Conservation (phyloP, 37 sponge, comb jelly and placozoan genomes). For the Chondrosia reniformis region DNA sequence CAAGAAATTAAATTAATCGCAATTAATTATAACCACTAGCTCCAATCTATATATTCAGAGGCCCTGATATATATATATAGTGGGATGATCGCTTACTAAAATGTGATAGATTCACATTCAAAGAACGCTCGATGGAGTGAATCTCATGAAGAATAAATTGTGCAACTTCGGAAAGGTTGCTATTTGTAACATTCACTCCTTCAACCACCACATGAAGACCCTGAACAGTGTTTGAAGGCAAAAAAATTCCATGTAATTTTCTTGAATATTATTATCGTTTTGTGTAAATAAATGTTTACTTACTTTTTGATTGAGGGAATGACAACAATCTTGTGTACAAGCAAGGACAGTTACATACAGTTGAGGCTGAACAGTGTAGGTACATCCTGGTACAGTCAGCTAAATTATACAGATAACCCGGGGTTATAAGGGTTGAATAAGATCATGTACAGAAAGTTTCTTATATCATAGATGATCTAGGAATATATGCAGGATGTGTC, state of each 20-base stretch:
- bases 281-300: not conserved
- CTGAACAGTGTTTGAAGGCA: not conserved
- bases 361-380: slow-evolving; percentile 22
- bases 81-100: not conserved
- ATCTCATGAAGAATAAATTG: not conserved
- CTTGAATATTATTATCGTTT: not conserved
- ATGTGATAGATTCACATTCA: not conserved
- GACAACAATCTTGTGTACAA: slow-evolving; percentile 29
- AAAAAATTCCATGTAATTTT: not conserved
- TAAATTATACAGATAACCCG: slow-evolving; percentile 1
- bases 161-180: slow-evolving; percentile 28
- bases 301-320: slow-evolving; percentile 28
- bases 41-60: not conserved
- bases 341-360: slow-evolving; percentile 64
- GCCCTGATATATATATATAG: not conserved
- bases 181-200: slow-evolving; percentile 31
- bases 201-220: slow-evolving; percentile 49
- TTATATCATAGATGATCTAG: too few relatives aligned
- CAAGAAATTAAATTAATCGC: not conserved
- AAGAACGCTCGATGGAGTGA: slow-evolving; percentile 22
- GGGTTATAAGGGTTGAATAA: too few relatives aligned
- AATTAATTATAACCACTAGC: too few relatives aligned
- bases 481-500: too few relatives aligned
- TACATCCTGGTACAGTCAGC: slow-evolving; percentile 27
- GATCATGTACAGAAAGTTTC: too few relatives aligned